phyloP scores from a whole-genome alignment of 1,140 invertebrate species.

The Apolygus lucorum region DNA sequence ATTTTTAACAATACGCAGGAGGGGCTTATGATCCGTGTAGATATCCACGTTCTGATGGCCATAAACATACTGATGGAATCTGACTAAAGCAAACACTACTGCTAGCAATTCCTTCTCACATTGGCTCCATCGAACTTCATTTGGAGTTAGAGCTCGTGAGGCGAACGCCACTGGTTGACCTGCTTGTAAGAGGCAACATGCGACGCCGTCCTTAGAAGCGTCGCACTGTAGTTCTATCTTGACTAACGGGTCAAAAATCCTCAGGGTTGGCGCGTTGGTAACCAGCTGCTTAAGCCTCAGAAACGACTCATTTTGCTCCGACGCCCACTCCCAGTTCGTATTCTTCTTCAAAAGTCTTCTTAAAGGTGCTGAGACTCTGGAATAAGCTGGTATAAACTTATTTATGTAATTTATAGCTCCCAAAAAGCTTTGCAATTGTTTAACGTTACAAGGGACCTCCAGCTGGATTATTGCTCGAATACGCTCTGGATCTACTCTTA shows the following conservation, averaged over 20 bases:
- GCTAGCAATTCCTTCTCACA: slow-evolving; percentile 42
- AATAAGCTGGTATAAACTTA: slow-evolving; percentile 35
- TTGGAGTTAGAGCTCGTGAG: slow-evolving; percentile 34
- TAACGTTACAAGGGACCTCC: slow-evolving; percentile 35
- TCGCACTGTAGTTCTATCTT: slow-evolving; percentile 33
- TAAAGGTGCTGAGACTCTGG: slow-evolving; percentile 32
- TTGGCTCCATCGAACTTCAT: slow-evolving; percentile 40
- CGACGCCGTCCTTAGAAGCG: slow-evolving; percentile 33
- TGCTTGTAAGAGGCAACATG: slow-evolving; percentile 34
- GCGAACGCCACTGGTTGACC: slow-evolving; percentile 36
- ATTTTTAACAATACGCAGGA: slow-evolving; percentile 39
- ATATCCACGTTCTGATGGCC: slow-evolving; percentile 34
- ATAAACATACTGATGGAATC: slow-evolving; percentile 37
- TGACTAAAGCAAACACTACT: slow-evolving; percentile 37
- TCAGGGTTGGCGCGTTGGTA: slow-evolving; percentile 32
- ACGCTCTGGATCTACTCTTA: too few species aligned
- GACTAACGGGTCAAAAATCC: slow-evolving; percentile 31
- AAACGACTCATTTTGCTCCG: slow-evolving; percentile 32
- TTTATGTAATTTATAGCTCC: slow-evolving; percentile 40
- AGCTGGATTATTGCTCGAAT: slow-evolving; percentile 28
- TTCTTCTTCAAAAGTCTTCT: slow-evolving; percentile 35
- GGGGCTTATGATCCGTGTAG: slow-evolving; percentile 41
- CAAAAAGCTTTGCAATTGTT: slow-evolving; percentile 39
- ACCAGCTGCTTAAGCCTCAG: slow-evolving; percentile 34
- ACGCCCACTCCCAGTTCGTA: slow-evolving; percentile 33